Percentiles rank a stretch among this genome's conserved stretches.
phyloP scores from a whole-genome alignment of 2,888 invertebrate species.

The Ectemnius lituratus region DNA sequence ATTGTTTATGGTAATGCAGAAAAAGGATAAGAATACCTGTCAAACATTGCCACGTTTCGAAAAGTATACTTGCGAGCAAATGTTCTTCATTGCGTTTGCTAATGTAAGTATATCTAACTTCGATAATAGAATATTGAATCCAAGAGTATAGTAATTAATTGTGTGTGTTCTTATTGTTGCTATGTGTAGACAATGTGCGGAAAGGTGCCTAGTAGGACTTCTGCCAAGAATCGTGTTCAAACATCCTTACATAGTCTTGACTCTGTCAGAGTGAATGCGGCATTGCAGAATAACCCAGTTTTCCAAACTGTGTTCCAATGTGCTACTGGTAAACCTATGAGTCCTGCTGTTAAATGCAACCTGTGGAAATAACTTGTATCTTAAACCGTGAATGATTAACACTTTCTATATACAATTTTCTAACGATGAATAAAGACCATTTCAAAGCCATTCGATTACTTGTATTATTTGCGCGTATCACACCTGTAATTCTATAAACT shows the following conservation, averaged over 20 bases:
- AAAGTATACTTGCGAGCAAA: not conserved
- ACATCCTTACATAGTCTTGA: not conserved
- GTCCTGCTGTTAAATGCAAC: not conserved
- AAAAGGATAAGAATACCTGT: not conserved
- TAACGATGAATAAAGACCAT: too few relatives aligned
- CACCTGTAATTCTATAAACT: too few relatives aligned
- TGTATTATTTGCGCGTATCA: too few relatives aligned
- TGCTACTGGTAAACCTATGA: not conserved
- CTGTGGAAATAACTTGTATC: not conserved
- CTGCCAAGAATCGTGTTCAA: not conserved
- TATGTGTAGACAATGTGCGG: not conserved
- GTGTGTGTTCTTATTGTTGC: not conserved
- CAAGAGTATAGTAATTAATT: not conserved
- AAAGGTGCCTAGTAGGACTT: not conserved
- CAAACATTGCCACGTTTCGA: conserved; percentile 1
- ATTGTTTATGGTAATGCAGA: not conserved
- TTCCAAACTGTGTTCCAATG: not conserved
- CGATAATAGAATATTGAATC: too few relatives aligned
- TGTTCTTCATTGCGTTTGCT: conserved; percentile 14
- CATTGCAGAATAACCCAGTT: not conserved
- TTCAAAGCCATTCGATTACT: too few relatives aligned
- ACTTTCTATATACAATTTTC: too few relatives aligned
- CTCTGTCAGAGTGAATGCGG: not conserved
- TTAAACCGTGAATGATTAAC: too few relatives aligned
- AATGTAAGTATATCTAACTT: conserved; percentile 2